Conservation (phyloP, 92 coral and sea anemone genomes). For the Umimayanthus chanpuru region DNA sequence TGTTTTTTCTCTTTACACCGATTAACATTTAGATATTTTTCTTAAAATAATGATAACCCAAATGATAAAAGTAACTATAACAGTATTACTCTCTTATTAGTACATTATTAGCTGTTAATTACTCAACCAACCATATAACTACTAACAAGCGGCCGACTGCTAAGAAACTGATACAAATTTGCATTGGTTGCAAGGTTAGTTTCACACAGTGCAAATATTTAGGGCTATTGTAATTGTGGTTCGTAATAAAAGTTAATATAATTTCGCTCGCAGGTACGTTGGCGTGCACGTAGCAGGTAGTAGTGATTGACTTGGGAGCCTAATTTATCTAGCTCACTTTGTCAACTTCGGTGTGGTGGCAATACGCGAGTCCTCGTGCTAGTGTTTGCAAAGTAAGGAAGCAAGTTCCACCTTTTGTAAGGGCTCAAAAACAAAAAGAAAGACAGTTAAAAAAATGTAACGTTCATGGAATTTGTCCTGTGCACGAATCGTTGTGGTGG, state of each 20-base stretch:
- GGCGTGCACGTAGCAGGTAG: slow-evolving; percentile 9
- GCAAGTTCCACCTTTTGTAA: neutral
- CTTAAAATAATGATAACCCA: neutral
- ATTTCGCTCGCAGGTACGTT: slow-evolving; percentile 1
- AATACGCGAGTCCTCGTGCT: neutral
- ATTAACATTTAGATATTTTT: neutral
- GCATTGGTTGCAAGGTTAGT: neutral
- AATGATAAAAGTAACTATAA: neutral
- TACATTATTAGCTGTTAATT: neutral
- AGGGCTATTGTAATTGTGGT: neutral
- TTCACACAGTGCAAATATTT: neutral
- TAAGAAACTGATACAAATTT: neutral
- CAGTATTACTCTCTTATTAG: neutral
- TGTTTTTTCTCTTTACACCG: neutral
- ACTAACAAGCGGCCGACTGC: neutral
- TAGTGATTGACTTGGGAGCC: neutral
- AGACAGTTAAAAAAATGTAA: neutral
- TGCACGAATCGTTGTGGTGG: neutral
- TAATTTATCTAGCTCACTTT: neutral
- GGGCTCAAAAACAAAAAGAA: neutral
- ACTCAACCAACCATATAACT: too few relatives aligned
- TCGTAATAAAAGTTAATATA: neutral
- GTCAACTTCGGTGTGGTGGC: neutral
- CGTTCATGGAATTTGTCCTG: neutral
- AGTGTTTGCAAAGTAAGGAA: slow-evolving; percentile 6